phyloP scores from a whole-genome alignment of 2,113 vertebrate genomes.

The Coreoperca whiteheadi region DNA sequence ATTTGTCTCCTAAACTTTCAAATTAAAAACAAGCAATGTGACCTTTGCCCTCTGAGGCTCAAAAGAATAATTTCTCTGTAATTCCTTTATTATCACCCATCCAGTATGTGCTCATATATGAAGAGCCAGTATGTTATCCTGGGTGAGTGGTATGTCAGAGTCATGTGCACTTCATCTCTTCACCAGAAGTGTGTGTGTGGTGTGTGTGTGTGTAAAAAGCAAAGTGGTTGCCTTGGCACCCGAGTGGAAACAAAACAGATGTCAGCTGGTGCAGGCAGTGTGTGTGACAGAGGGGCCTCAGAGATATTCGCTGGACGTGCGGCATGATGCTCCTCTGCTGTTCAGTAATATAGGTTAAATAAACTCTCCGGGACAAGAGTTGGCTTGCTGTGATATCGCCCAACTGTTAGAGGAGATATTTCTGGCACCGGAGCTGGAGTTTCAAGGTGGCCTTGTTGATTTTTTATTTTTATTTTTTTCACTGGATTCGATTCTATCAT shows the following conservation, averaged over 20 bases:
- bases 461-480: conserved; percentile 6
- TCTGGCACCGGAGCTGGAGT: conserved; percentile 52
- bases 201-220: conserved; percentile 28
- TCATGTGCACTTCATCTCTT: conserved; percentile 57
- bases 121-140: conserved; percentile 25
- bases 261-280: conserved; percentile 62
- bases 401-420: conserved; percentile 49
- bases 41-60: conserved; percentile 22
- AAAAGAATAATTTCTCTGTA: conserved; percentile 35
- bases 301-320: conserved; percentile 68
- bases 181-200: conserved; percentile 37
- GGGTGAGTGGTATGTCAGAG: conserved; percentile 24
- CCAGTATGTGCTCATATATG: conserved; percentile 28
- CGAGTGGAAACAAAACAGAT: conserved; percentile 74
- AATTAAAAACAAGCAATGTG: conserved; percentile 10
- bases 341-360: conserved; percentile 70
- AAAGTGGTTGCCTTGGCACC: conserved; percentile 59
- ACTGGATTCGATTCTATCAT: conserved; percentile 49
- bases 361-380: conserved; percentile 60
- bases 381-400: conserved; percentile 61
- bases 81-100: conserved; percentile 46
- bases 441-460: conserved; percentile 53
- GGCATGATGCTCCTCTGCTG: conserved; percentile 75
- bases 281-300: conserved; percentile 65
- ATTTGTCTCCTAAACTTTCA: conserved; percentile 41